phyloP scores from a whole-genome alignment of 2,888 invertebrate species.

The Pristionchus entomophagus region DNA sequence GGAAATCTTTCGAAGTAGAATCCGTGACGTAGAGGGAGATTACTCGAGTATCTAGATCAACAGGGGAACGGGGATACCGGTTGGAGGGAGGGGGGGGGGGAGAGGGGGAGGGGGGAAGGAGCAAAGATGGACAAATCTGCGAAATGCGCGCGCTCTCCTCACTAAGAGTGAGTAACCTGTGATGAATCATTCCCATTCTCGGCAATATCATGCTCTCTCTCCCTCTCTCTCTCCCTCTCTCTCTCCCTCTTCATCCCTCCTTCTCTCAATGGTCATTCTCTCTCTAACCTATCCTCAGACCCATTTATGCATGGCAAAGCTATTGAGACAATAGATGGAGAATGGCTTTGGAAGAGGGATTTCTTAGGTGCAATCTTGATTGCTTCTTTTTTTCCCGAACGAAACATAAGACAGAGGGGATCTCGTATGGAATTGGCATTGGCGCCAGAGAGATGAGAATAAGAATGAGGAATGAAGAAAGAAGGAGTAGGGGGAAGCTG shows the following conservation, averaged over 20 bases:
- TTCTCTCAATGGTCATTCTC: constrained; percentile 17
- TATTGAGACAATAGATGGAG: background rate
- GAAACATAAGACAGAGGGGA: background rate
- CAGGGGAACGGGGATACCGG: background rate
- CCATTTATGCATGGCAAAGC: background rate
- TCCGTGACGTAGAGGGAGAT: background rate
- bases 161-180: constrained; percentile 12
- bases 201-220: constrained; percentile 11
- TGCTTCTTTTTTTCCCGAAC: background rate
- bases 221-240: background rate
- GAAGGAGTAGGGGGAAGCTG: background rate
- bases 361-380: too few species aligned
- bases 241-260: background rate
- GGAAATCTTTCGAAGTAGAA: background rate
- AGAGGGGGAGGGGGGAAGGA: background rate
- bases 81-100: background rate
- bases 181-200: constrained; percentile 31
- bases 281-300: background rate
- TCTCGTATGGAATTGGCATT: background rate
- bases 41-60: background rate
- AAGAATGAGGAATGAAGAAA: background rate
- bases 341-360: background rate
- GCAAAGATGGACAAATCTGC: constrained; percentile 11
- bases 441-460: background rate
- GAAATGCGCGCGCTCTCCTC: constrained; percentile 17